Percentiles rank a stretch among this genome's conserved stretches.
Evolutionary conservation across 92 coral and sea anemone genomes (phyloP).

Genomic region (Montipora capitata): DNA sequence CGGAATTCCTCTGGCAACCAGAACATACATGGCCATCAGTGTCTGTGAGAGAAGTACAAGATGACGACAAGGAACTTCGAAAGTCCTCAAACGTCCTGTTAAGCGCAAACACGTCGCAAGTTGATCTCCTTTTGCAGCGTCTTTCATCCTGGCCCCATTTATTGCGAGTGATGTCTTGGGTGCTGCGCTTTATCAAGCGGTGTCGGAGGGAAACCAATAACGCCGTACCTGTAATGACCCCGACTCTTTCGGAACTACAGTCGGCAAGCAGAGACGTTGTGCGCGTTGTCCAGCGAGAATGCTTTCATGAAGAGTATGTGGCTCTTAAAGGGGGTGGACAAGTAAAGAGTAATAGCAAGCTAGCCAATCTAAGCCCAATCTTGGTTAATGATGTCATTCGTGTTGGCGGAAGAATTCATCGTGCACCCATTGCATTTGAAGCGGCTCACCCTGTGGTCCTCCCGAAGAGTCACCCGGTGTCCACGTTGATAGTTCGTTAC

Average conservation of each 20-base stretch:
- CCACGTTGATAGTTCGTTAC: slow-evolving; percentile 31
- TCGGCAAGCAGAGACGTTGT: slow-evolving; percentile 27
- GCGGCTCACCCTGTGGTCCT: slow-evolving; percentile 63
- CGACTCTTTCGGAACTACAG: too few relatives aligned
- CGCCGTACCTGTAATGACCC: too few relatives aligned
- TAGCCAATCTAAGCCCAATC: slow-evolving; percentile 32
- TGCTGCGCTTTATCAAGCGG: too few relatives aligned
- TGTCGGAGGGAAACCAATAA: too few relatives aligned
- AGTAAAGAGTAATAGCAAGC: slow-evolving; percentile 63
- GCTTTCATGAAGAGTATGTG: slow-evolving; percentile 64
- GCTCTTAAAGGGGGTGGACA: slow-evolving; percentile 53
- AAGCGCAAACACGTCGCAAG: too few relatives aligned
- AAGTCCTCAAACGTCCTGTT: neutral
- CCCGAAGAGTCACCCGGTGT: neutral
- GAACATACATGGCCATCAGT: slow-evolving; percentile 50
- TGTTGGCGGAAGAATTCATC: slow-evolving; percentile 53
- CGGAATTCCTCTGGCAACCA: slow-evolving; percentile 48
- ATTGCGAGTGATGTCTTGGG: slow-evolving; percentile 71
- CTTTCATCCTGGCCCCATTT: slow-evolving; percentile 72
- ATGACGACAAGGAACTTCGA: slow-evolving; percentile 32
- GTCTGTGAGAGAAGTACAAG: slow-evolving; percentile 21
- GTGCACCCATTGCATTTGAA: slow-evolving; percentile 67
- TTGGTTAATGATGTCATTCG: slow-evolving; percentile 56
- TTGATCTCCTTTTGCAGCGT: slow-evolving; percentile 27
- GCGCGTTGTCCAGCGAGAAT: slow-evolving; percentile 55